A percentile compares a stretch with the other conserved stretches of the same genome.
These are phyloP conservation scores for Drosophila littoralis DNA, from an alignment of 1,140 invertebrate genomes.

Conservation along the genomic window DNA sequence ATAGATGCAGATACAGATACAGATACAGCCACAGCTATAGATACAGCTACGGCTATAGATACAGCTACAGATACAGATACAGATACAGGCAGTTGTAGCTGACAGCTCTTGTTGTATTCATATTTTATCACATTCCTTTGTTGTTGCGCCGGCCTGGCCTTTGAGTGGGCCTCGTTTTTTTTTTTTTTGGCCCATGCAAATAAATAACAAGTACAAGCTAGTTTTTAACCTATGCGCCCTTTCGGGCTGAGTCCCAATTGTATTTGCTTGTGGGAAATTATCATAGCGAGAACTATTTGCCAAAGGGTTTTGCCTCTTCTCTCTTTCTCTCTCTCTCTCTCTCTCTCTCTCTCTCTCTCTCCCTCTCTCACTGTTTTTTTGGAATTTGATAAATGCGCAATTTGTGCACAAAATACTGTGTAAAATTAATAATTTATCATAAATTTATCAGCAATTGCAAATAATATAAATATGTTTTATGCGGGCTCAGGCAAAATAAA, in stretches of 20 bases:
- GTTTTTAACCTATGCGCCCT: conserved; percentile 37
- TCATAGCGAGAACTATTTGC: background rate
- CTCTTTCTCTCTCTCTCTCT: too few relatives aligned
- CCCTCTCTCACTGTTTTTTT: too few relatives aligned
- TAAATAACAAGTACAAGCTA: conserved; percentile 68
- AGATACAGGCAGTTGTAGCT: conserved; percentile 6
- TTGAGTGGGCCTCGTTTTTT: conserved; percentile 28
- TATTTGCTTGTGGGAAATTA: conserved; percentile 4
- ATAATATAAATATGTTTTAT: conserved; percentile 9
- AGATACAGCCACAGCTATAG: conserved; percentile 15
- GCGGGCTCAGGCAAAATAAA: conserved; percentile 25
- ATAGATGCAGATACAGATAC: conserved; percentile 44
- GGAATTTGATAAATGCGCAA: conserved; percentile 4
- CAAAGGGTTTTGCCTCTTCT: background rate
- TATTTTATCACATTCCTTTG: conserved; percentile 58
- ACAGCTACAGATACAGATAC: conserved; percentile 8
- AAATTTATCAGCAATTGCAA: conserved; percentile 31
- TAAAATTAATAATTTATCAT: background rate
- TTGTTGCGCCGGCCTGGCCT: too few relatives aligned
- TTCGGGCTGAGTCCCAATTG: background rate
- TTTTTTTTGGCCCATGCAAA: conserved; percentile 58
- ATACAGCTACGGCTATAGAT: background rate
- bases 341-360: too few relatives aligned
- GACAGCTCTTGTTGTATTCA: conserved; percentile 50
- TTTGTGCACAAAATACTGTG: too few relatives aligned